phyloP scores from a whole-genome alignment of 2,797 vertebrate genomes.

The Pseudochaenichthys georgianus region DNA sequence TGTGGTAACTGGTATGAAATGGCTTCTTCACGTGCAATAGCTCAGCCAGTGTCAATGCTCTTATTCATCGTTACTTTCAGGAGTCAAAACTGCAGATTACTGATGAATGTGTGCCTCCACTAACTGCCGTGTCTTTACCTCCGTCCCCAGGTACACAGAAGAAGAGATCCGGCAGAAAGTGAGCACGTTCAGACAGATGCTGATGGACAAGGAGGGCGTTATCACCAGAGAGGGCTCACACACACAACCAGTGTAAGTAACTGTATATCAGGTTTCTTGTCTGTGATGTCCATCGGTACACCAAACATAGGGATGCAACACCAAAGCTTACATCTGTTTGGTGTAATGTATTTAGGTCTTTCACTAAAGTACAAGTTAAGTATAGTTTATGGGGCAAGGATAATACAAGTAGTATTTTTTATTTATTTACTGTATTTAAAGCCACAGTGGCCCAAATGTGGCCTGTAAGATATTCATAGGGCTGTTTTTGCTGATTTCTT shows the following conservation, averaged over 20 bases:
- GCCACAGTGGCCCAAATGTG: too few species aligned
- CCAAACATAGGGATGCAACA: not conserved
- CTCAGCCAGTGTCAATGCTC: not conserved
- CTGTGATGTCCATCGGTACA: not conserved
- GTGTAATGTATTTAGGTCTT: not conserved
- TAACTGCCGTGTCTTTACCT: slow-evolving; percentile 38
- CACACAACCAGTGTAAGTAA: slow-evolving; percentile 90
- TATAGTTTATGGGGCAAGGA: not conserved
- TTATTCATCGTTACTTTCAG: slow-evolving; percentile 14
- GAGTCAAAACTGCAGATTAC: slow-evolving; percentile 15
- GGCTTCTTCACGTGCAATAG: not conserved
- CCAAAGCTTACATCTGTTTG: not conserved
- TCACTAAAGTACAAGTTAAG: not conserved
- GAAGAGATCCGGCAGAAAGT: slow-evolving; percentile 98
- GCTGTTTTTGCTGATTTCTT: too few species aligned
- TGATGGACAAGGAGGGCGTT: slow-evolving; percentile 99
- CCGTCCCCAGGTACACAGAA: slow-evolving; percentile 90
- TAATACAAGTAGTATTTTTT: too few species aligned
- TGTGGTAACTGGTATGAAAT: slow-evolving; percentile 13
- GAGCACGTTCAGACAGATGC: slow-evolving; percentile 97
- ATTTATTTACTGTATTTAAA: too few species aligned
- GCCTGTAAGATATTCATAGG: too few species aligned
- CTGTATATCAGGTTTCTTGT: not conserved
- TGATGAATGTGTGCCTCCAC: not conserved
- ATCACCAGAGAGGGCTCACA: slow-evolving; percentile 94